Conservation (phyloP, 2,888 invertebrate species). For the Tanytarsus gracilentus region DNA sequence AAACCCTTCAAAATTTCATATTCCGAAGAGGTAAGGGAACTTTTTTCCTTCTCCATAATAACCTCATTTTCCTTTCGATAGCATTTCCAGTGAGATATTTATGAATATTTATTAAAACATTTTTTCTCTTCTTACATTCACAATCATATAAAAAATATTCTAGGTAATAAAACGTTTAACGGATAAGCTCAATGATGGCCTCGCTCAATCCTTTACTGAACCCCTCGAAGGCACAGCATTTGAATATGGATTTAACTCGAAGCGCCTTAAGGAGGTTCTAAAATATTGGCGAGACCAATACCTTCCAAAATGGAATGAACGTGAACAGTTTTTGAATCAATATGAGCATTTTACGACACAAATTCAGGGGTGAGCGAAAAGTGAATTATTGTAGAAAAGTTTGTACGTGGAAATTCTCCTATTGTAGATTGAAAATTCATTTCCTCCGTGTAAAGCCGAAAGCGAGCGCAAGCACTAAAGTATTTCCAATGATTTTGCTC, state of each 20-base stretch:
- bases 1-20: slow-evolving; percentile 29
- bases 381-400: background rate
- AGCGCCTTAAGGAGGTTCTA: slow-evolving; percentile 55
- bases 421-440: slow-evolving; percentile 53
- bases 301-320: slow-evolving; percentile 54
- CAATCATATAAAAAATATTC: background rate
- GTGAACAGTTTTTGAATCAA: slow-evolving; percentile 61
- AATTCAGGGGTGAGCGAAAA: slow-evolving; percentile 51
- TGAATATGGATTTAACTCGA: slow-evolving; percentile 71
- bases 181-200: slow-evolving; percentile 46
- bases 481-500: slow-evolving; percentile 59
- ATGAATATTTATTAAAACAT: background rate
- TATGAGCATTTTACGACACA: slow-evolving; percentile 66
- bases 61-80: too few species aligned
- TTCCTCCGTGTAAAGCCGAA: slow-evolving; percentile 60
- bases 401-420: background rate
- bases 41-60: background rate
- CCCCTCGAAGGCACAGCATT: slow-evolving; percentile 62
- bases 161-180: slow-evolving; percentile 53
- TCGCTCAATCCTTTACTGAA: slow-evolving; percentile 44
- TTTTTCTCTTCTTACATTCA: background rate
- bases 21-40: slow-evolving; percentile 31
- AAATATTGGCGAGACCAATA: slow-evolving; percentile 73
- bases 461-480: slow-evolving; percentile 41
- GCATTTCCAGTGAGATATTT: background rate